Evolutionary conservation across 1,140 invertebrate species (phyloP).

Genomic region (Drosophila bipectinata): DNA sequence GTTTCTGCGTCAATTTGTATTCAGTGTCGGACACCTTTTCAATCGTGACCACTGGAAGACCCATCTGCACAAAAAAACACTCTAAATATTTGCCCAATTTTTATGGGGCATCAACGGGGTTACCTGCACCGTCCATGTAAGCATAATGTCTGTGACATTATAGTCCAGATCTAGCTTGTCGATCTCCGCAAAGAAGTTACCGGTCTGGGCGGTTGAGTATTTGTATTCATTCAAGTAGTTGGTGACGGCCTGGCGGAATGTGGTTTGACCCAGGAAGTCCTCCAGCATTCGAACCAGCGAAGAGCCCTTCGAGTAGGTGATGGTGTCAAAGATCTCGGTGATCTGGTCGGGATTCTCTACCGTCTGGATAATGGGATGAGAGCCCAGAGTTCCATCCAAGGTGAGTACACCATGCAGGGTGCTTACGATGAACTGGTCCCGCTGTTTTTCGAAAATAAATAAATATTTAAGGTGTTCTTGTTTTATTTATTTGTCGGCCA

Average conservation of each 20-base stretch:
- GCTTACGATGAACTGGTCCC: constrained; percentile 90
- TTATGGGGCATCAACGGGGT: background rate
- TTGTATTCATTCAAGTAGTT: constrained; percentile 90
- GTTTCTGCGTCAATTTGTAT: constrained; percentile 89
- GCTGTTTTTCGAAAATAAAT: constrained; percentile 25
- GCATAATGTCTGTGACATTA: constrained; percentile 90
- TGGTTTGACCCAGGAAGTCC: constrained; percentile 90
- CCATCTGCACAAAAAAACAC: constrained; percentile 88
- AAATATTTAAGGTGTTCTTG: constrained; percentile 16
- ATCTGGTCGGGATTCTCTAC: constrained; percentile 95
- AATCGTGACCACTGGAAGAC: constrained; percentile 92
- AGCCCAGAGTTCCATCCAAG: constrained; percentile 92
- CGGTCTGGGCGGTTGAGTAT: constrained; percentile 91
- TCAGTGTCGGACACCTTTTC: constrained; percentile 83
- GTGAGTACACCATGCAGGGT: constrained; percentile 90
- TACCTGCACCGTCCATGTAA: constrained; percentile 91
- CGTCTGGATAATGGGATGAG: constrained; percentile 94
- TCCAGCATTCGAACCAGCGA: constrained; percentile 96
- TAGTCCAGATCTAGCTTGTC: constrained; percentile 80
- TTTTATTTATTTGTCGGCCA: constrained; percentile 7
- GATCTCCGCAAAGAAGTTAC: constrained; percentile 90
- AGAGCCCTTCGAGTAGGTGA: constrained; percentile 97
- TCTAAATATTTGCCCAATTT: constrained; percentile 18
- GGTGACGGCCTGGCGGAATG: constrained; percentile 90
- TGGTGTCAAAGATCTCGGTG: constrained; percentile 95